Evolutionary conservation across 2,888 invertebrate species (phyloP).

Genomic region (Drosophila tripunctata): DNA sequence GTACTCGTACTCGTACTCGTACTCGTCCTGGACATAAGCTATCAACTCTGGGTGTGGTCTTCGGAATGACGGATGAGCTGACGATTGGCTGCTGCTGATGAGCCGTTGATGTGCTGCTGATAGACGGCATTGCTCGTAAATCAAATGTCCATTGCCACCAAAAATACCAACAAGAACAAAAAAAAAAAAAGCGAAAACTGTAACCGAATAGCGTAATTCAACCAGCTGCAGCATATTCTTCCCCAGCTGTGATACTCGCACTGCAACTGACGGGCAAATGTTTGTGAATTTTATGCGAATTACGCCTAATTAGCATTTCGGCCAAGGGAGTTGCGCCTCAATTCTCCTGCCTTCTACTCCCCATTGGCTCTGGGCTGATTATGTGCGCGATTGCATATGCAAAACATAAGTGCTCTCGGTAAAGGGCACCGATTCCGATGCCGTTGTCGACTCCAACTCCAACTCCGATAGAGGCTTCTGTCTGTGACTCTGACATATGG

Average conservation of each 20-base stretch:
- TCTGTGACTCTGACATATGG: slow-evolving; percentile 42
- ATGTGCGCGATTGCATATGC: slow-evolving; percentile 76
- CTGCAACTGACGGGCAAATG: slow-evolving; percentile 64
- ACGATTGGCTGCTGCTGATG: slow-evolving; percentile 66
- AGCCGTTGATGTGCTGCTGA: slow-evolving; percentile 69
- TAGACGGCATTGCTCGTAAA: slow-evolving; percentile 67
- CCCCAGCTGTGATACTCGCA: slow-evolving; percentile 2
- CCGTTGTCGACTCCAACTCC: background rate
- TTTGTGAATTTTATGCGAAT: slow-evolving; percentile 81
- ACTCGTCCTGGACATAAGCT: too few relatives aligned
- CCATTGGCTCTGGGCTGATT: slow-evolving; percentile 60
- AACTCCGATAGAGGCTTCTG: slow-evolving; percentile 1
- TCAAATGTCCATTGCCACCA: slow-evolving; percentile 50
- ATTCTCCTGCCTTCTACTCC: too few relatives aligned
- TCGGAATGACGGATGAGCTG: slow-evolving; percentile 70
- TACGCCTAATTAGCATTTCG: slow-evolving; percentile 80
- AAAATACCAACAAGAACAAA: background rate
- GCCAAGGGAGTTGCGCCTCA: slow-evolving; percentile 25
- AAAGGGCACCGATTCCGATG: slow-evolving; percentile 16
- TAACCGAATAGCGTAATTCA: background rate
- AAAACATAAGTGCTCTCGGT: slow-evolving; percentile 68
- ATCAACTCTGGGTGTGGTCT: slow-evolving; percentile 43
- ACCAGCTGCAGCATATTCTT: background rate
- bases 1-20: too few relatives aligned
- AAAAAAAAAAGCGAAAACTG: background rate